phyloP scores from a whole-genome alignment of 2,888 invertebrate genomes.

The Agrotis puta region DNA sequence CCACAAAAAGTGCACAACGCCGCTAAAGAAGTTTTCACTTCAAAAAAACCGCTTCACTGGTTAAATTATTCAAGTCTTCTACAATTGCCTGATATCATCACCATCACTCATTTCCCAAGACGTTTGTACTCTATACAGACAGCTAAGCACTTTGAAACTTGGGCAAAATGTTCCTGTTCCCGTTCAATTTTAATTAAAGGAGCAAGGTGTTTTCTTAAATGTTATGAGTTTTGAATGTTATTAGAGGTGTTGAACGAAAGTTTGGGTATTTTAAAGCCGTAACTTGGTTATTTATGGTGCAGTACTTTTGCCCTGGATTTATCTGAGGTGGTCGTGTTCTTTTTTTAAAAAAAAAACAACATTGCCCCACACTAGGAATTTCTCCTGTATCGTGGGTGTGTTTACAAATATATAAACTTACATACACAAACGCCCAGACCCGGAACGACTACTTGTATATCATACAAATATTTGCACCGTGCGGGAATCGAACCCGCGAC shows the following conservation, averaged over 20 bases:
- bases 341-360: too few species aligned
- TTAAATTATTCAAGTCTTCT: slow-evolving; percentile 28
- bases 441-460: too few species aligned
- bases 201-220: slow-evolving; percentile 38
- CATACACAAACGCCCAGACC: too few species aligned
- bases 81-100: slow-evolving; percentile 8
- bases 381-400: too few species aligned
- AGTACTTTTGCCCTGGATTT: neutral
- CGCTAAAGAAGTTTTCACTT: too few species aligned
- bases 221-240: slow-evolving; percentile 39
- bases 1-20: too few species aligned
- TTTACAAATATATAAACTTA: too few species aligned
- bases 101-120: slow-evolving; percentile 37
- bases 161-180: slow-evolving; percentile 32
- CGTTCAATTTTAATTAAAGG: slow-evolving; percentile 49
- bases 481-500: too few species aligned
- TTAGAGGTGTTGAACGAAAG: slow-evolving; percentile 23
- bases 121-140: slow-evolving; percentile 5
- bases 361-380: too few species aligned
- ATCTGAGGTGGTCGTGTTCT: neutral
- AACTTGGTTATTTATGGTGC: slow-evolving; percentile 24
- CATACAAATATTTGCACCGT: too few species aligned
- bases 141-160: slow-evolving; percentile 25
- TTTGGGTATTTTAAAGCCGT: slow-evolving; percentile 19
- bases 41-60: too few species aligned